Evolutionary conservation across 2,113 vertebrate species (phyloP), one percentile per base, ranked within the genome.

Genomic region (Euleptes europaea): DNA sequence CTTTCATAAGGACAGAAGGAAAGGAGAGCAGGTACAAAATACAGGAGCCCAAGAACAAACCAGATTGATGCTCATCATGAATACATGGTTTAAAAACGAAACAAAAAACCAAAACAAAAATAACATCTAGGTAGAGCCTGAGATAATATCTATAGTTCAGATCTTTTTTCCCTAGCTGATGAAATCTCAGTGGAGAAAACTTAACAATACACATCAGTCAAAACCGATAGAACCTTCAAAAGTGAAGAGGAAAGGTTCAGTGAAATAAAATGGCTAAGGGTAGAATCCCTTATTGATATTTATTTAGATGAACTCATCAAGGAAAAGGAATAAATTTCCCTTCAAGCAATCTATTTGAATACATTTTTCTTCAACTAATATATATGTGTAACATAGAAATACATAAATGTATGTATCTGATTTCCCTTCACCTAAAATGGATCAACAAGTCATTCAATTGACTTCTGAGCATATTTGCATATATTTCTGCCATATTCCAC

Each of bases 211-310:
- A 89, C 91, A 40, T 73, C 76, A 86, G 33, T 49, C 72, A 86
- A 33, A 75, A 78, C 17, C 49, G 83, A 49, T 17, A 79, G 84
- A 44, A 23, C 80, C 82, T 89, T 84, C 86, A 83, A 90, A 86
- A 85, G 44, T 70, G 51, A 78, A 47, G 92, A 86, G 84, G 69
- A 73, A 86, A 80, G 84, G 23, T 83, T 90, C 89, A 92, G 90
- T 86, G 67, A 71, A 94, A 84, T 74, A 85, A 85, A 93, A 94
- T 91, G 84, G 90, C 89, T 81, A 85, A 88, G 38, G 88, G 91
- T 88, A 90, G 86, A 33, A n/a, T n/a, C n/a, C n/a, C n/a, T n/a
- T n/a, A n/a, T n/a, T n/a, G n/a, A 92, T 75, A 90, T 91, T 93
- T 92, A 88, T 91, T 76, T 67, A 73, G 87, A 94, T 89, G 88